These are phyloP conservation scores for Danio tinwini DNA, from an alignment of 2,797 vertebrate species.

Conservation along the genomic window DNA sequence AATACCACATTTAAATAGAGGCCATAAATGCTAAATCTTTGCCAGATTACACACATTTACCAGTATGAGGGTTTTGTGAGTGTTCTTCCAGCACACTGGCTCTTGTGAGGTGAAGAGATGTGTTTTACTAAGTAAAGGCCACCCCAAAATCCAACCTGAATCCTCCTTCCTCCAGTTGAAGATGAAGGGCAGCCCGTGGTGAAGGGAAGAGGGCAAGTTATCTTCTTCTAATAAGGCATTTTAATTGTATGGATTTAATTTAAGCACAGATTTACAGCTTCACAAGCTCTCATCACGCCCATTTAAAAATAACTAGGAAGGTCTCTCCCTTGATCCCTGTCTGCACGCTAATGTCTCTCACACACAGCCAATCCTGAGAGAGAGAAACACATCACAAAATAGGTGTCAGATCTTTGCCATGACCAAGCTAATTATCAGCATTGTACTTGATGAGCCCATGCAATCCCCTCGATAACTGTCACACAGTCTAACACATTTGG, in stretches of 20 bases:
- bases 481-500: slow-evolving; percentile 75
- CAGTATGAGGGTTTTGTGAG: slow-evolving; percentile 15
- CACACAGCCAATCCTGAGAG: slow-evolving; percentile 43
- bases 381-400: slow-evolving; percentile 69
- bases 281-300: slow-evolving; percentile 56
- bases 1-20: too few species aligned
- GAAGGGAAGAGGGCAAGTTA: slow-evolving; percentile 55
- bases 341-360: slow-evolving; percentile 43
- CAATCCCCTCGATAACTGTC: slow-evolving; percentile 73
- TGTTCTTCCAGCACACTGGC: slow-evolving; percentile 35
- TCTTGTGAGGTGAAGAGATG: slow-evolving; percentile 47
- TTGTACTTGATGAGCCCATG: slow-evolving; percentile 65
- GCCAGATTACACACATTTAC: background rate
- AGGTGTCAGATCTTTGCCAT: slow-evolving; percentile 72
- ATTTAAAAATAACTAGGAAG: slow-evolving; percentile 57
- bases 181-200: slow-evolving; percentile 56
- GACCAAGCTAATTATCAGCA: slow-evolving; percentile 78
- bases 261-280: slow-evolving; percentile 64
- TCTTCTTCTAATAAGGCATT: slow-evolving; percentile 67
- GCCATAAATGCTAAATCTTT: background rate
- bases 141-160: slow-evolving; percentile 50
- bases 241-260: slow-evolving; percentile 62
- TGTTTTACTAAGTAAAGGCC: slow-evolving; percentile 55
- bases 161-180: slow-evolving; percentile 34
- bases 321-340: slow-evolving; percentile 49